These are phyloP conservation scores for Sclerodermus sp. DNA, from an alignment of 2,888 invertebrate genomes.

Conservation along the genomic window DNA sequence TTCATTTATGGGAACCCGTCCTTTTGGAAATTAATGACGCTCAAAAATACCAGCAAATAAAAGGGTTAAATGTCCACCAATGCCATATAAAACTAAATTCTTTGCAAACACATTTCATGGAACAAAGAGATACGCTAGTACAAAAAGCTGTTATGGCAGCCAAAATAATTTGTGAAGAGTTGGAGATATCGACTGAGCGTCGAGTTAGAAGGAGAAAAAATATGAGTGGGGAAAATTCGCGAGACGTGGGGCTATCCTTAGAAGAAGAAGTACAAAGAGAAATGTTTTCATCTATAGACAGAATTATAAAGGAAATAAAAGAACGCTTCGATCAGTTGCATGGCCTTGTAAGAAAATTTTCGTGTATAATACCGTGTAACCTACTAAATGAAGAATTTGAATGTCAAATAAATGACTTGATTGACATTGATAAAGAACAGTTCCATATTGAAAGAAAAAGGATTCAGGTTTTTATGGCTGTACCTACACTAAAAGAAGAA, in stretches of 20 bases:
- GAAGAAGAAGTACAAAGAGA: background rate
- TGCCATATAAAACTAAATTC: background rate
- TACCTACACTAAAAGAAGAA: background rate
- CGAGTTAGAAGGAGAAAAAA: background rate
- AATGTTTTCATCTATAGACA: background rate
- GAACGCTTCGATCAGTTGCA: constrained; percentile 1
- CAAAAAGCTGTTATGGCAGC: background rate
- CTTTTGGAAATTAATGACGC: background rate
- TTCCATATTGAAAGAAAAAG: constrained; percentile 1
- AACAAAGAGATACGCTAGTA: background rate
- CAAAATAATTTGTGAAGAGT: constrained; percentile 1
- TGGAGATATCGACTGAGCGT: constrained; percentile 1
- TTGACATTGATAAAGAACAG: constrained; percentile 1
- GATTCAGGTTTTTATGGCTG: background rate
- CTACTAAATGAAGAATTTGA: constrained; percentile 1
- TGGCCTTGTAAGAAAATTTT: background rate
- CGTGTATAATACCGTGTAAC: constrained; percentile 1
- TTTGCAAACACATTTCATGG: background rate
- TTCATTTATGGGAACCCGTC: background rate
- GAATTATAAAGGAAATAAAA: constrained; percentile 1
- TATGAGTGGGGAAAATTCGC: constrained; percentile 1
- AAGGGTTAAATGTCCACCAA: background rate
- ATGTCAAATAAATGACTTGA: constrained; percentile 1
- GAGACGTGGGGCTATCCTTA: background rate
- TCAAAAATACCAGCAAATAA: background rate